Conservation (phyloP, 2,113 vertebrate species). For the Acanthisitta chloris region DNA sequence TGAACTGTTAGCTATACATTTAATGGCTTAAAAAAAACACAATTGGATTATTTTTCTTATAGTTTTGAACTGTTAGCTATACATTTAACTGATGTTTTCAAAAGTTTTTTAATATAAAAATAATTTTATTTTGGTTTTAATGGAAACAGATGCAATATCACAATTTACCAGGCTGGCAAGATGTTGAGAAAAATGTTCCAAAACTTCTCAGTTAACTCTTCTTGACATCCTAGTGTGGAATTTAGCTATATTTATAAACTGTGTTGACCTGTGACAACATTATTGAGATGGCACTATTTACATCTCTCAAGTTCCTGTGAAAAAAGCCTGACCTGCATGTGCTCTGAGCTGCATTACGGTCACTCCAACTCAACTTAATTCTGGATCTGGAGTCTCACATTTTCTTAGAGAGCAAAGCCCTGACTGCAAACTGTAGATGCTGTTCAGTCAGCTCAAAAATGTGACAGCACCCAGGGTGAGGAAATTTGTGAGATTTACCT, state of each 20-base stretch:
- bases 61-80: not conserved
- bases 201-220: not conserved
- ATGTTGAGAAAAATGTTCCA: not conserved
- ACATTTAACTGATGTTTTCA: not conserved
- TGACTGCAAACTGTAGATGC: not conserved
- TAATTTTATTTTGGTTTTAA: not conserved
- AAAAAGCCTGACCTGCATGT: not conserved
- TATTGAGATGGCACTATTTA: not conserved
- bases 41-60: not conserved
- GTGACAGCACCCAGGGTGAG: accelerated
- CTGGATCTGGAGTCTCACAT: not conserved
- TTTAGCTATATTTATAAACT: not conserved
- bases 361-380: not conserved
- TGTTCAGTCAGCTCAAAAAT: not conserved
- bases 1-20: not conserved
- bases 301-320: not conserved
- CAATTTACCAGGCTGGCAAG: not conserved
- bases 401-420: not conserved
- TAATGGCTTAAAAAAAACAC: not conserved
- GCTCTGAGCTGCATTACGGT: not conserved
- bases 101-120: not conserved
- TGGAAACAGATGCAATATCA: not conserved
- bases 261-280: not conserved
- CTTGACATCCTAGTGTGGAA: not conserved
- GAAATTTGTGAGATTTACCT: not conserved